Evolutionary conservation across 35 echinoderm and acorn worm genomes (phyloP).

Genomic region (Holothuria glaberrima): DNA sequence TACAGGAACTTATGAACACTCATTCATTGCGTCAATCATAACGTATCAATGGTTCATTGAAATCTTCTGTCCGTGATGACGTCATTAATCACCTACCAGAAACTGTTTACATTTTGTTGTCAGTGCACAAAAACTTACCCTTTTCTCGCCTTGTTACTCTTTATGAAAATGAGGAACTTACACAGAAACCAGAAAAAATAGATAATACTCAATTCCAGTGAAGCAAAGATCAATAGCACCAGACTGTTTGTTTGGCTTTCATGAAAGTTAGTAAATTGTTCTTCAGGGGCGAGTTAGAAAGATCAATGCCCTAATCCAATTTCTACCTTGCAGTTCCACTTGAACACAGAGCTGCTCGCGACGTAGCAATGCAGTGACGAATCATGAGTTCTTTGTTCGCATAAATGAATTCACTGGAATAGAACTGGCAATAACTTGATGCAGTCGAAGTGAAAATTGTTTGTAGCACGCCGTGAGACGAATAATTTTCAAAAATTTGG

Average conservation of each 20-base stretch:
- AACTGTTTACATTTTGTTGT: no score
- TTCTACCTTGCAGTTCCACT: slow-evolving; percentile 53
- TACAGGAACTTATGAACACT: no score
- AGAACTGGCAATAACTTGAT: neutral
- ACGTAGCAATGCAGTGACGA: slow-evolving; percentile 43
- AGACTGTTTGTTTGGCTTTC: neutral
- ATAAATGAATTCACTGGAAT: slow-evolving; percentile 32
- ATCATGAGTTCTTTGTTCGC: slow-evolving; percentile 47
- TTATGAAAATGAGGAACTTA: neutral
- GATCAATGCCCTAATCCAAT: slow-evolving; percentile 64
- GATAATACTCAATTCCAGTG: neutral
- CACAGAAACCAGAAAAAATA: neutral
- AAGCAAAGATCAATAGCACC: slow-evolving; percentile 34
- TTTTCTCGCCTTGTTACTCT: neutral
- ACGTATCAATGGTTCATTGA: no score
- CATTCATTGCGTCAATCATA: no score
- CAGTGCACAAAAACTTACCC: no score
- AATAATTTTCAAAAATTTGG: slow-evolving; percentile 61
- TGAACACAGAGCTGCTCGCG: slow-evolving; percentile 33
- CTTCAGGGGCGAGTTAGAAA: slow-evolving; percentile 34
- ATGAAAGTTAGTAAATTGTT: slow-evolving; percentile 34
- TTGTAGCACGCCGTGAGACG: slow-evolving; percentile 45
- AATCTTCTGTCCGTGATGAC: no score
- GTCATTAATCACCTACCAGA: no score
- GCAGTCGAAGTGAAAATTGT: slow-evolving; percentile 21